Base-by-base conservation (phyloP, 1,140 invertebrate genomes). In the Phenacoccus solenopsis region DNA sequence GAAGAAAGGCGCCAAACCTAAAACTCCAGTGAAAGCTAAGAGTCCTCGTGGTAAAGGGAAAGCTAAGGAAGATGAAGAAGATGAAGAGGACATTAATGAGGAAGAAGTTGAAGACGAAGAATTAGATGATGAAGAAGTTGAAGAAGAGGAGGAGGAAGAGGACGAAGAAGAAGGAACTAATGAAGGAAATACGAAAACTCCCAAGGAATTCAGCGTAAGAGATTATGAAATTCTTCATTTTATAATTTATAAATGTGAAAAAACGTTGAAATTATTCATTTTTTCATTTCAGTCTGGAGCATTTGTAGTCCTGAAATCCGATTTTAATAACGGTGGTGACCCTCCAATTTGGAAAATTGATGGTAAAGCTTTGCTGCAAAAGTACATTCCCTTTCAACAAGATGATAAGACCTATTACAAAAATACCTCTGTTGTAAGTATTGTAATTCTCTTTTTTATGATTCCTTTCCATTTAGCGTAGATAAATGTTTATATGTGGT, bases 341-440 rank as follows among this genome's bases (percentile, higher is more conserved):
- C 80, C 86, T 69, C 85, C 84, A 73, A 81, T 90, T 71, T 90
- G 88, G 88, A 87, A 87, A 82, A 88, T 90, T 80, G 87, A 90
- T 82, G 88, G 88, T 35, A 90, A 89, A 81, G 87, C 87, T 24
- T 79, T 90, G 70, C 78, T 90, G 64, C 88, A 90, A 79, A 90
- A 90, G 78, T 90, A 86, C 78, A 83, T 88, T 78, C 86, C 87
- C 38, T 86, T 86, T 77, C 70, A 74, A 38, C 83, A 87, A 76
- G 83, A 85, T 78, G 85, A 84, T 59, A 86, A 86, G 78, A 83
- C 84, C 64, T 78, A 87, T 73, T 88, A 89, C 77, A 88, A 87
- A 81, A 88, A 87, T 76, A 89, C 87, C 74, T 88, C 87, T 75
- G 86, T 88, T 75, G 88, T 89, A 81, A 82, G 82, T 75, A 28